These are phyloP conservation scores for Rotaria macrura DNA, from an alignment of 2,888 invertebrate genomes.

Conservation along the genomic window DNA sequence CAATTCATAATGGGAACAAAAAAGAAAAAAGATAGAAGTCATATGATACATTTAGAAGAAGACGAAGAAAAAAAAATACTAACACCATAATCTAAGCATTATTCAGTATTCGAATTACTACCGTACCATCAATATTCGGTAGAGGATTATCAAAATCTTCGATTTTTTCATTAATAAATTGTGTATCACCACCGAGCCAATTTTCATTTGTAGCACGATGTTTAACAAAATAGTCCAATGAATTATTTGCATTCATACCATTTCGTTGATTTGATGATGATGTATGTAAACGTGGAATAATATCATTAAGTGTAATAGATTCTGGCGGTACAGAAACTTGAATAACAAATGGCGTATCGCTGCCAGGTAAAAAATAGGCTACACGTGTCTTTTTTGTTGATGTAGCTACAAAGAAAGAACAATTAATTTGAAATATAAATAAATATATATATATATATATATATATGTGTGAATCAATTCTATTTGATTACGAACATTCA, in stretches of 20 bases:
- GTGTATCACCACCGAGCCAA: conserved; percentile 9
- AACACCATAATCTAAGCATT: not conserved
- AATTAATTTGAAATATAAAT: no score
- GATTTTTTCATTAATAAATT: not conserved
- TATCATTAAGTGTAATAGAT: not conserved
- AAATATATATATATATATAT: no score
- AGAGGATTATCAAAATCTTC: not conserved
- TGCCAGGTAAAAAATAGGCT: not conserved
- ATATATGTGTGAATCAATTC: no score
- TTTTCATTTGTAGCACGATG: not conserved
- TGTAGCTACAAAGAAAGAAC: not conserved
- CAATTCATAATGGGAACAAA: not conserved
- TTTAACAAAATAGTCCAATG: not conserved
- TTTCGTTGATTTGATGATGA: not conserved
- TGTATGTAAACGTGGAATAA: not conserved
- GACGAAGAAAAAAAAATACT: not conserved
- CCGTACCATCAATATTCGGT: not conserved
- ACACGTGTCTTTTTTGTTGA: not conserved
- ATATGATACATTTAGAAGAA: not conserved
- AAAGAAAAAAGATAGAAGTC: not conserved
- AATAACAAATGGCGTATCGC: not conserved
- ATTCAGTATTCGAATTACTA: not conserved
- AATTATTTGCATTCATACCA: not conserved
- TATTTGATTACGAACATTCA: not conserved
- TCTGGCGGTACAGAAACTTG: not conserved